Percentiles rank a stretch among this genome's conserved stretches.
Conservation (phyloP, 2,888 invertebrate species). For the Hemaris fuciformis region DNA sequence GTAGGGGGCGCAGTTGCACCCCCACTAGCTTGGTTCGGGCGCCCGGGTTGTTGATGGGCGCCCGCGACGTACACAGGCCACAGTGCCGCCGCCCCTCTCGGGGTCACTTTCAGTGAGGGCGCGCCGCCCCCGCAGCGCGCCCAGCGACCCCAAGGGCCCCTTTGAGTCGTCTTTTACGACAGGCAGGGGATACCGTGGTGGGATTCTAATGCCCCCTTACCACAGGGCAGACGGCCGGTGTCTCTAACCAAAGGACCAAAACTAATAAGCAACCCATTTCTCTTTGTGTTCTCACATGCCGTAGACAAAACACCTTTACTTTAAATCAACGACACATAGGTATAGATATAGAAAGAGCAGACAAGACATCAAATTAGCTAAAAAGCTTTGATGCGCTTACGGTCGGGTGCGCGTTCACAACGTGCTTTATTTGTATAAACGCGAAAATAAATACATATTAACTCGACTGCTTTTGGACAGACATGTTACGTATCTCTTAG, state of each 20-base stretch:
- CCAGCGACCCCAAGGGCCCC: too few species aligned
- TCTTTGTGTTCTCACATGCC: not conserved
- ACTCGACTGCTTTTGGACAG: not conserved
- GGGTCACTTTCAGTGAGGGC: too few species aligned
- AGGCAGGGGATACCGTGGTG: too few species aligned
- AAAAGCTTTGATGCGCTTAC: slow-evolving; percentile 10
- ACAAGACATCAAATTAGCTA: slow-evolving; percentile 9
- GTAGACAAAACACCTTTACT: not conserved
- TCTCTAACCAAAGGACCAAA: not conserved
- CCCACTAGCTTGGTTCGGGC: too few species aligned
- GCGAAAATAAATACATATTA: slow-evolving; percentile 7
- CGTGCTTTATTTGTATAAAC: slow-evolving; percentile 5
- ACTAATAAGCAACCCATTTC: not conserved
- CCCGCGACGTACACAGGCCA: too few species aligned
- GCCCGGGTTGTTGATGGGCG: too few species aligned
- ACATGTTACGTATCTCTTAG: not conserved
- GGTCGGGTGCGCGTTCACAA: slow-evolving; percentile 1
- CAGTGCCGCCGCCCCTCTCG: too few species aligned
- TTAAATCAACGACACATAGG: slow-evolving; percentile 6
- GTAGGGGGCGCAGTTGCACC: too few species aligned
- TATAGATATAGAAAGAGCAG: slow-evolving; percentile 1
- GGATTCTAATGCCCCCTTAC: too few species aligned
- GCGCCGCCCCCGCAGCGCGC: too few species aligned
- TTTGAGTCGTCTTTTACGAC: too few species aligned
- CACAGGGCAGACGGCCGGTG: too few species aligned